Evolutionary conservation across 2,113 vertebrate species (phyloP).

Genomic region (Myanophis thanlyinensis): DNA sequence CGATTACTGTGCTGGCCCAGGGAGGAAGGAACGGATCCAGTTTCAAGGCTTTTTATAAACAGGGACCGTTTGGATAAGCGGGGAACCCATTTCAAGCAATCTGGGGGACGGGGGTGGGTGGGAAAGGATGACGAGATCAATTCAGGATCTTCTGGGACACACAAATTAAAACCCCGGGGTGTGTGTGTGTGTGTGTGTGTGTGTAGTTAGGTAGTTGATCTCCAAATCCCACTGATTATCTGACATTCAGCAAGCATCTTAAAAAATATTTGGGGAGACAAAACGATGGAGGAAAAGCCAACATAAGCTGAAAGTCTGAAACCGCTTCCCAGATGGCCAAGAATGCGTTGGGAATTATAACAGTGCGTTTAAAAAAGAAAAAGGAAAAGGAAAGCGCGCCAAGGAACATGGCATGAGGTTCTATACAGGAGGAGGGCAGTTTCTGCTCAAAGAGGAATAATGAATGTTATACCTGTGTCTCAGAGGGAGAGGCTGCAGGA

Average conservation of each 20-base stretch:
- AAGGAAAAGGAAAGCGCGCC: background rate
- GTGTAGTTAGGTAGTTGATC: too few species aligned
- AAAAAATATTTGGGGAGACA: background rate
- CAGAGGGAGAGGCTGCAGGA: conserved; percentile 86
- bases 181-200: too few species aligned
- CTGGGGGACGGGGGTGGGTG: too few species aligned
- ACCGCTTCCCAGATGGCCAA: conserved; percentile 35
- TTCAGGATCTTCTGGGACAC: background rate
- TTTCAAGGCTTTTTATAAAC: background rate
- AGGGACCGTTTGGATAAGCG: conserved; percentile 2
- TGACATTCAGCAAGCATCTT: background rate
- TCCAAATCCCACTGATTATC: background rate
- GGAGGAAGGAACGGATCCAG: background rate
- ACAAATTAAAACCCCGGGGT: background rate
- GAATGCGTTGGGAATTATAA: conserved; percentile 35
- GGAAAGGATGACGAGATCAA: background rate
- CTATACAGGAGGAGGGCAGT: conserved; percentile 51
- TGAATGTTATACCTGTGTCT: conserved; percentile 87
- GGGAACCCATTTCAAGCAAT: background rate
- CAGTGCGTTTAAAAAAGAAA: background rate
- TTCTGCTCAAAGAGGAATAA: conserved; percentile 69
- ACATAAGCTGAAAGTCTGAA: conserved; percentile 2
- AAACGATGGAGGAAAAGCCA: conserved; percentile 3
- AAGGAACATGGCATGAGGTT: background rate
- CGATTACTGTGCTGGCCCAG: background rate